A percentile compares a stretch with the other conserved stretches of the same genome.
Evolutionary conservation across 2,888 invertebrate species (phyloP).

Genomic region (Nephrocerus scutellatus): DNA sequence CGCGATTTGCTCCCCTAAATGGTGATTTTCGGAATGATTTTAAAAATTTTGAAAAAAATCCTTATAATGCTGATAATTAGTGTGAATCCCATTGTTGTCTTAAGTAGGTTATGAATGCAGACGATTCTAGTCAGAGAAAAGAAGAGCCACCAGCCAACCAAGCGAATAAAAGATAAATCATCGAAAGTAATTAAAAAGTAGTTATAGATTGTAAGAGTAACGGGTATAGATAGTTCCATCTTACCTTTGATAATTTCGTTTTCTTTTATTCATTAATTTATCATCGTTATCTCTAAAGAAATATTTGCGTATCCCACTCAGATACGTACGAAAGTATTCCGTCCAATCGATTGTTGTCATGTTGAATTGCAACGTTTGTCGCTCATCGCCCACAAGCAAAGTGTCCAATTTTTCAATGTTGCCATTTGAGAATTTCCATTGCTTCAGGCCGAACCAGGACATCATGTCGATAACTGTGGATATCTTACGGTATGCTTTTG

Average conservation of each 20-base stretch:
- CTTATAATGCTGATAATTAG: slow-evolving; percentile 41
- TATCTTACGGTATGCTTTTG: slow-evolving; percentile 44
- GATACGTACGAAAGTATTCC: slow-evolving; percentile 58
- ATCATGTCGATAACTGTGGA: slow-evolving; percentile 46
- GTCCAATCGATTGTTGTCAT: slow-evolving; percentile 61
- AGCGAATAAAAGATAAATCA: background rate
- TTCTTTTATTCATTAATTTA: slow-evolving; percentile 38
- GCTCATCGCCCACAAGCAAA: slow-evolving; percentile 32
- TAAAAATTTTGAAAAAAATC: slow-evolving; percentile 38
- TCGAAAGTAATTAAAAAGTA: slow-evolving; percentile 26
- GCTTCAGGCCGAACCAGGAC: slow-evolving; percentile 47
- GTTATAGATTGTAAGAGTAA: slow-evolving; percentile 14
- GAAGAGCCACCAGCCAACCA: background rate
- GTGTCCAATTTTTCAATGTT: slow-evolving; percentile 44
- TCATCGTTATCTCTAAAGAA: slow-evolving; percentile 57
- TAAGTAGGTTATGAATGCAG: slow-evolving; percentile 40
- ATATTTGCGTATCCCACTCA: slow-evolving; percentile 60
- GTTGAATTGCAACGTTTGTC: slow-evolving; percentile 50
- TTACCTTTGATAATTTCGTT: slow-evolving; percentile 44
- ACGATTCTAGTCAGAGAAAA: slow-evolving; percentile 32
- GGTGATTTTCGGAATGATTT: slow-evolving; percentile 35
- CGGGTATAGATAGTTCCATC: slow-evolving; percentile 19
- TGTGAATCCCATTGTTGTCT: slow-evolving; percentile 41
- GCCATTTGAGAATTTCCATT: slow-evolving; percentile 44
- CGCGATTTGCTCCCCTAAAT: slow-evolving; percentile 19